Evolutionary conservation across 2,797 vertebrate species (phyloP).

Genomic region (Cynodonichthys magdalenae): DNA sequence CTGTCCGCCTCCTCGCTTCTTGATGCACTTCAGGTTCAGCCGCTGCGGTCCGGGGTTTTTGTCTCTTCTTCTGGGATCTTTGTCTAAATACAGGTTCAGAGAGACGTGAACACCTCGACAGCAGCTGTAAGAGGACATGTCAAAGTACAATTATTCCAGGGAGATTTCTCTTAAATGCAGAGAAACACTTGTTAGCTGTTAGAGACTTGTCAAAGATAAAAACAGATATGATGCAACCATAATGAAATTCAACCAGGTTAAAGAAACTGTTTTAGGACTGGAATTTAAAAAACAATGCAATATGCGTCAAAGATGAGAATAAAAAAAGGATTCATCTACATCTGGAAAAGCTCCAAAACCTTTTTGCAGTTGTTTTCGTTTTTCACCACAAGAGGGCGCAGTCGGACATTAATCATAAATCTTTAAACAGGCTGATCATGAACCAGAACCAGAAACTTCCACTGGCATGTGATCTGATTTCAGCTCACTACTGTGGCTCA

Average conservation of each 20-base stretch:
- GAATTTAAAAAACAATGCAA: background rate
- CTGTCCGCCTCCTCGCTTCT: conserved; percentile 57
- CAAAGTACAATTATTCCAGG: background rate
- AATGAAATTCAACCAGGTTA: background rate
- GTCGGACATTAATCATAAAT: background rate
- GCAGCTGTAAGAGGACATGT: background rate
- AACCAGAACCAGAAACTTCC: conserved; percentile 3
- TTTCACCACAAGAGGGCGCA: conserved; percentile 66
- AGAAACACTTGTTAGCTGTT: background rate
- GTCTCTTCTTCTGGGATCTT: conserved; percentile 23
- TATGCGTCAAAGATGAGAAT: background rate
- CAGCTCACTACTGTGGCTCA: background rate
- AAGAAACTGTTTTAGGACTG: background rate
- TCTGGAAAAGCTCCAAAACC: background rate
- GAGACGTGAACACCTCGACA: conserved; percentile 17
- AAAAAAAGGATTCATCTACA: background rate
- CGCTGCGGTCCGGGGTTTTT: conserved; percentile 12
- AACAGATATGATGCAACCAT: background rate
- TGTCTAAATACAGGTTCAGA: conserved; percentile 9
- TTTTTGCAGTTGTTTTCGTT: background rate
- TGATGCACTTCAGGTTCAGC: conserved; percentile 22
- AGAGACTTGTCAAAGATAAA: background rate
- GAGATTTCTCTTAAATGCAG: background rate
- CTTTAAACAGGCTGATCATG: background rate
- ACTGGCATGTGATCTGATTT: background rate